Evolutionary conservation across 2,888 invertebrate species (phyloP).

Genomic region (Drosophila borborema): DNA sequence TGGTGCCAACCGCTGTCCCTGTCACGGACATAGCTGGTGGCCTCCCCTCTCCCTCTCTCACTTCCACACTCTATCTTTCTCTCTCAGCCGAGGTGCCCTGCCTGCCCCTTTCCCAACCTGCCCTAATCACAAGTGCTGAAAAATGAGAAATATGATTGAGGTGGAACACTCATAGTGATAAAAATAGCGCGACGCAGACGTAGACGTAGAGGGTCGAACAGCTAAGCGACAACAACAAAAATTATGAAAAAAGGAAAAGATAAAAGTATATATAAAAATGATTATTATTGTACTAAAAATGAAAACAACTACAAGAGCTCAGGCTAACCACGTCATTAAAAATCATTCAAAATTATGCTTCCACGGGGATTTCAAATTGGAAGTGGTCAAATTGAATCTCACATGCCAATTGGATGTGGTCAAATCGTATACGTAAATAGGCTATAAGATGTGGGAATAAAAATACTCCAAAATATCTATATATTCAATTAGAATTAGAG

Average conservation of each 20-base stretch:
- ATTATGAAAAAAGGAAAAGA: conserved; percentile 18
- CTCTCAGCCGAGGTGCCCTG: neutral
- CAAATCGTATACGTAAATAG: neutral
- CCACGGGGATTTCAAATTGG: neutral
- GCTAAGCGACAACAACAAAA: conserved; percentile 7
- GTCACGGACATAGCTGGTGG: conserved; percentile 46
- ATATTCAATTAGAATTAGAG: neutral
- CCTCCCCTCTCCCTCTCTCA: conserved; percentile 4
- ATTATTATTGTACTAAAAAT: conserved; percentile 71
- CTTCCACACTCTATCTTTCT: neutral
- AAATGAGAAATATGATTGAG: conserved; percentile 79
- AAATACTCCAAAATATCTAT: neutral
- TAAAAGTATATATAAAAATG: conserved; percentile 42
- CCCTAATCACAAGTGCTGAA: conserved; percentile 59
- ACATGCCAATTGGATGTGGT: neutral
- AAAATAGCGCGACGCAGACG: conserved; percentile 64
- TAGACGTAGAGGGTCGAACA: conserved; percentile 29
- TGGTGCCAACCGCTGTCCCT: conserved; percentile 30
- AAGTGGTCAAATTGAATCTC: neutral
- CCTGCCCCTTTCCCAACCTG: conserved; percentile 10
- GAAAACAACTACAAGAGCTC: conserved; percentile 41
- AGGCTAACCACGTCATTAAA: conserved; percentile 40
- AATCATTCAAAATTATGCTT: conserved; percentile 37
- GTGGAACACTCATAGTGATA: conserved; percentile 73
- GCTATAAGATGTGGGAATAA: neutral